Evolutionary conservation across 2,888 invertebrate genomes (phyloP).

Genomic region (Cephus pygmeus): DNA sequence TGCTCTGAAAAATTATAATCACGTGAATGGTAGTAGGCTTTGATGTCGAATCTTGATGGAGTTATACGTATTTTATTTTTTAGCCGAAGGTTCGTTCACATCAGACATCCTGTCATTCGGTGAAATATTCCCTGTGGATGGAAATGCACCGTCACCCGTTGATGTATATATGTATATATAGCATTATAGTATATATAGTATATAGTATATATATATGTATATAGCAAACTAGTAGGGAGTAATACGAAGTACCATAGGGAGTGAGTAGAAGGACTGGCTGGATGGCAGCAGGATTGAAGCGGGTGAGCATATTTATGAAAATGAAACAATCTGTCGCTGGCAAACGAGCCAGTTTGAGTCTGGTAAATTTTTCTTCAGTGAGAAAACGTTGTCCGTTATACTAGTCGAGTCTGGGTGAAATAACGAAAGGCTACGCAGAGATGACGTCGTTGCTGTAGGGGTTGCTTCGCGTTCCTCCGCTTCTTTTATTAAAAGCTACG

Average conservation of each 20-base stretch:
- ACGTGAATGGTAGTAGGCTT: neutral
- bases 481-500: neutral
- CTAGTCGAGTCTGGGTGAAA: neutral
- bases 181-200: too few relatives aligned
- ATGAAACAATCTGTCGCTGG: conserved; percentile 29
- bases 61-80: neutral
- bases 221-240: neutral
- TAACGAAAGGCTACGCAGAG: neutral
- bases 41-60: neutral
- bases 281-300: neutral
- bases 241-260: neutral
- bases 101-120: neutral
- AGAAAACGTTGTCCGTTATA: neutral
- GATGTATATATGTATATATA: neutral
- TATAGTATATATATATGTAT: neutral
- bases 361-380: conserved; percentile 20
- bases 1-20: neutral
- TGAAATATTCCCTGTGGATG: neutral
- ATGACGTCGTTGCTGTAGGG: neutral
- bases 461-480: neutral
- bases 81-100: neutral
- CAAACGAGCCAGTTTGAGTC: conserved; percentile 17
- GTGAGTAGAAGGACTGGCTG: neutral
- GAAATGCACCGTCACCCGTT: neutral
- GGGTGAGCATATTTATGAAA: conserved; percentile 34